phyloP scores from a whole-genome alignment of 2,797 vertebrate genomes.

The Enteromius mattozi region DNA sequence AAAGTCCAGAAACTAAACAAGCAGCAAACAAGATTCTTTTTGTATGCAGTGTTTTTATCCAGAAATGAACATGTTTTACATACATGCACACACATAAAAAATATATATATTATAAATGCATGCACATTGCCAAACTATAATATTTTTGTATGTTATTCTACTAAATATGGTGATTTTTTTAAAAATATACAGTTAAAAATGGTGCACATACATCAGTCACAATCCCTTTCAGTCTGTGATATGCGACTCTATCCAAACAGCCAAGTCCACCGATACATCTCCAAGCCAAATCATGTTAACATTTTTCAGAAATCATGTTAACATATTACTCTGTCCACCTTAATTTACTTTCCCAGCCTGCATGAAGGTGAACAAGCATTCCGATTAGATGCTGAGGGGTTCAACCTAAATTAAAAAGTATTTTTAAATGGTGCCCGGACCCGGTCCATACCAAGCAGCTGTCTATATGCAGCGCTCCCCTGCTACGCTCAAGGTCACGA shows the following conservation, averaged over 20 bases:
- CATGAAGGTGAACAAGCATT: slow-evolving; percentile 66
- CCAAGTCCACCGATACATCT: slow-evolving; percentile 62
- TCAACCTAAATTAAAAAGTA: slow-evolving; percentile 74
- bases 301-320: slow-evolving; percentile 75
- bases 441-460: slow-evolving; percentile 63
- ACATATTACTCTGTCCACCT: slow-evolving; percentile 68
- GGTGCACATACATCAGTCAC: not conserved
- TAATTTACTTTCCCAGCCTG: slow-evolving; percentile 62
- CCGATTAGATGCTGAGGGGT: slow-evolving; percentile 67
- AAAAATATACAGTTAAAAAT: not conserved
- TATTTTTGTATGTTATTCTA: not conserved
- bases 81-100: not conserved
- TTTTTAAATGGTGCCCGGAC: slow-evolving; percentile 74
- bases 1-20: not conserved
- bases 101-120: not conserved
- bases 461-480: slow-evolving; percentile 65
- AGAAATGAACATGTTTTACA: not conserved
- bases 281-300: slow-evolving; percentile 72
- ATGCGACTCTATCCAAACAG: slow-evolving; percentile 67
- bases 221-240: slow-evolving; percentile 61
- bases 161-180: slow-evolving; percentile 8
- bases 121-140: not conserved
- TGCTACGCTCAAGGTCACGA: slow-evolving; percentile 74
- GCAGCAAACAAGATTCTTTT: not conserved
- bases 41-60: not conserved